Conservation (phyloP, 2,888 invertebrate genomes). For the Iselma pallidipennis region DNA sequence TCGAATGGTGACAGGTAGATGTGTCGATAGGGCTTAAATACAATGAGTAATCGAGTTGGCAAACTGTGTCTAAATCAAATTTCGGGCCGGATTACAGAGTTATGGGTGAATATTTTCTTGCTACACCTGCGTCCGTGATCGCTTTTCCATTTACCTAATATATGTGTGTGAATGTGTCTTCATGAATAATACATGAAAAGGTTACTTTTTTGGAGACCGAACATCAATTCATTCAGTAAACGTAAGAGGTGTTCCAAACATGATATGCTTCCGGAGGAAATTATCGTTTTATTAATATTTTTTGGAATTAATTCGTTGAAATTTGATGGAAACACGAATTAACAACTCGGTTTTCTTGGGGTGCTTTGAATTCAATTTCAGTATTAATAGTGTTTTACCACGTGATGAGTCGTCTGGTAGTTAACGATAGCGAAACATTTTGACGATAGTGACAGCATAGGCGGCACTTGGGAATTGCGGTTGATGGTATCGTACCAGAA, state of each 20-base stretch:
- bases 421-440: conserved; percentile 20
- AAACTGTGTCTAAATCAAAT: conserved; percentile 50
- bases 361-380: too few relatives aligned
- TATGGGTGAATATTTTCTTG: conserved; percentile 49
- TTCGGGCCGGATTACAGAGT: conserved; percentile 45
- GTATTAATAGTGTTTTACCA: background rate
- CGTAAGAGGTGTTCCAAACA: too few relatives aligned
- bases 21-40: conserved; percentile 39
- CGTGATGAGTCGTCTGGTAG: conserved; percentile 13
- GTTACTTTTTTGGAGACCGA: conserved; percentile 21
- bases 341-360: too few relatives aligned
- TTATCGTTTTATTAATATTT: too few relatives aligned
- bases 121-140: conserved; percentile 44
- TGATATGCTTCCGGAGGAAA: too few relatives aligned
- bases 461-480: conserved; percentile 15
- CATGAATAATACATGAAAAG: conserved; percentile 47
- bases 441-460: conserved; percentile 19
- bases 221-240: conserved; percentile 33
- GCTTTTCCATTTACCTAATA: conserved; percentile 48
- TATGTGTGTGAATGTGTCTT: conserved; percentile 48
- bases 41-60: conserved; percentile 47
- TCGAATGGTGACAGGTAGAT: conserved; percentile 13
- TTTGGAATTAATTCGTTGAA: background rate
- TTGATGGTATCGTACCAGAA: conserved; percentile 18
- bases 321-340: too few relatives aligned